phyloP scores from a whole-genome alignment of 2,888 invertebrate species.

The Synergus japonicus region DNA sequence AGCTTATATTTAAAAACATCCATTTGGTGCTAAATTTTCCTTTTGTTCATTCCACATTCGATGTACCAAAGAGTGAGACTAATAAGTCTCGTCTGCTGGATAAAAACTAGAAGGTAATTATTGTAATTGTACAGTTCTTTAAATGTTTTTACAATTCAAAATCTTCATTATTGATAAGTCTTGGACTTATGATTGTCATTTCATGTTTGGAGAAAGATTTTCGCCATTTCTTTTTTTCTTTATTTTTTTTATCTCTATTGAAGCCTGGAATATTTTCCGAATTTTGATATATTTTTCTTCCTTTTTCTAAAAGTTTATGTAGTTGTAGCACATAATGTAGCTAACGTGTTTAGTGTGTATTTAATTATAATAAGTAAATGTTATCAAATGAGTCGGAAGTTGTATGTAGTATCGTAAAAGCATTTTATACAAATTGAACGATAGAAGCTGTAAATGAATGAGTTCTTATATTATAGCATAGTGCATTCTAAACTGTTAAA shows the following conservation, averaged over 20 bases:
- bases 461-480: neutral
- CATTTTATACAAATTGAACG: conserved; percentile 6
- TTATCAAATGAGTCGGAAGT: conserved; percentile 1
- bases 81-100: too few species aligned
- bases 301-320: neutral
- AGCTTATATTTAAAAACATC: conserved; percentile 5
- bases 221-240: neutral
- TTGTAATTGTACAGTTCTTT: neutral
- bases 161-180: neutral
- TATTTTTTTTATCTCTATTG: neutral
- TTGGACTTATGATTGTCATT: too few species aligned
- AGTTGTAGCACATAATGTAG: neutral
- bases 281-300: neutral
- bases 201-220: neutral
- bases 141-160: neutral
- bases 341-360: conserved; percentile 1
- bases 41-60: conserved; percentile 11
- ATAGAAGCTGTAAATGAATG: neutral
- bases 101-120: neutral
- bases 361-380: conserved; percentile 31
- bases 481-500: neutral
- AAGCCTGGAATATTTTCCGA: neutral
- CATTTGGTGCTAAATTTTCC: conserved; percentile 13
- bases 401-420: neutral
- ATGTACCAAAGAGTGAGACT: neutral